Evolutionary conservation across 1,140 invertebrate species (phyloP), one percentile per base, ranked within the genome.

Genomic region (Eueides isabella): DNA sequence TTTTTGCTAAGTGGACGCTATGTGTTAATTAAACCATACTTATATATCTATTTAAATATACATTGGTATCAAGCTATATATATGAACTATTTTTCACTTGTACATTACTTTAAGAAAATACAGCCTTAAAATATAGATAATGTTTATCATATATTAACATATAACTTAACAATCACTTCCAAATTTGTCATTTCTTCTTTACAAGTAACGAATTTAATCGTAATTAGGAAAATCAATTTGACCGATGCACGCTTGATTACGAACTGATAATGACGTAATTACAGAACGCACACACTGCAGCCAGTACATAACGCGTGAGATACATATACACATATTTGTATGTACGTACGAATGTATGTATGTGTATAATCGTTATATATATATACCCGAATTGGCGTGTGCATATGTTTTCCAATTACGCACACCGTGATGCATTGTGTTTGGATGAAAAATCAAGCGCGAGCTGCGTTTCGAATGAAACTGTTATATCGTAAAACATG

Each of bases 181-280:
- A 55, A 55, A 55, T 23, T 26, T 26, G 48, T 64, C 35, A 23
- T 19, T 33, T 26, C 31, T 55, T 29, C 9, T 31, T 29, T 61
- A 61, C 61, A 48, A 72, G 38, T 72, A 65, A 48, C 61, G 28
- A 64, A 66, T 61, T 66, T 61, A 31, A 72, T 72, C 26, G 38
- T 79, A 85, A 85, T 85, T 85, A 82, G 80, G 79, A 73, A 83
- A 84, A 86, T 86, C 85, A 85, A 88, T 83, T 83, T 79, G 81
- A 79, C 81, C 83, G 80, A 82, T 81, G 83, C 82, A 76, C 80
- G 81, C 81, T 81, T 81, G 83, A 82, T 83, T 84, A 86, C 81
- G 80, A 80, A 80, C 81, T 79, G 81, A 86, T 87, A 88, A 86
- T 89, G 84, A 85, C 78, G 79, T 85, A 85, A 85, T 86, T 84